phyloP scores from a whole-genome alignment of 2,113 vertebrate genomes.

The Perognathus longimembris region DNA sequence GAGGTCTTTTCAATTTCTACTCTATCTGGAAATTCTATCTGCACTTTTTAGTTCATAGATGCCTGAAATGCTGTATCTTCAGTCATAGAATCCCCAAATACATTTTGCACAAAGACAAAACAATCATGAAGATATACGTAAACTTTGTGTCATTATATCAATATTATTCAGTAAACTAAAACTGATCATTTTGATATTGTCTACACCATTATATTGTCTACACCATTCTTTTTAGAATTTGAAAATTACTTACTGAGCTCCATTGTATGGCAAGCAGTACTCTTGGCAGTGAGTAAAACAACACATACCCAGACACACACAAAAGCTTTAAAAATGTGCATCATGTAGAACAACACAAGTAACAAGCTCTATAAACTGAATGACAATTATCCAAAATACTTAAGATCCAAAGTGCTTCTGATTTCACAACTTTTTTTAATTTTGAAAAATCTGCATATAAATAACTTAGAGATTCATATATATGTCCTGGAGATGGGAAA shows the following conservation, averaged over 20 bases:
- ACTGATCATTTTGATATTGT: slow-evolving; percentile 8
- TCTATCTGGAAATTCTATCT: not conserved
- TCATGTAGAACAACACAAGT: not conserved
- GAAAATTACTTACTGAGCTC: slow-evolving; percentile 12
- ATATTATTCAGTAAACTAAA: not conserved
- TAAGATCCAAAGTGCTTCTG: not conserved
- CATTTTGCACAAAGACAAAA: slow-evolving; percentile 54
- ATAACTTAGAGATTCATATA: not conserved
- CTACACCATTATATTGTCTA: not conserved
- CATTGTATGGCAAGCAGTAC: not conserved
- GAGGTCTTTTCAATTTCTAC: not conserved
- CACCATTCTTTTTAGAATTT: not conserved
- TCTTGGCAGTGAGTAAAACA: not conserved
- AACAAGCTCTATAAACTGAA: not conserved
- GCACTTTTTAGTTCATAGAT: slow-evolving; percentile 24
- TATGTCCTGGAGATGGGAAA: not conserved
- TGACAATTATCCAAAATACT: not conserved
- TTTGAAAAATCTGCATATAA: not conserved
- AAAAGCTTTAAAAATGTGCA: no score
- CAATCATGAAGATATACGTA: slow-evolving; percentile 46
- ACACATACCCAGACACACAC: no score
- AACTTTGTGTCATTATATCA: slow-evolving; percentile 26
- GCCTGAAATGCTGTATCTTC: slow-evolving; percentile 41
- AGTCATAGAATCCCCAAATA: slow-evolving; percentile 14
- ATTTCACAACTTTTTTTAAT: not conserved